phyloP scores from a whole-genome alignment of 2,888 invertebrate species.

The Caenorhabditis plicata region DNA sequence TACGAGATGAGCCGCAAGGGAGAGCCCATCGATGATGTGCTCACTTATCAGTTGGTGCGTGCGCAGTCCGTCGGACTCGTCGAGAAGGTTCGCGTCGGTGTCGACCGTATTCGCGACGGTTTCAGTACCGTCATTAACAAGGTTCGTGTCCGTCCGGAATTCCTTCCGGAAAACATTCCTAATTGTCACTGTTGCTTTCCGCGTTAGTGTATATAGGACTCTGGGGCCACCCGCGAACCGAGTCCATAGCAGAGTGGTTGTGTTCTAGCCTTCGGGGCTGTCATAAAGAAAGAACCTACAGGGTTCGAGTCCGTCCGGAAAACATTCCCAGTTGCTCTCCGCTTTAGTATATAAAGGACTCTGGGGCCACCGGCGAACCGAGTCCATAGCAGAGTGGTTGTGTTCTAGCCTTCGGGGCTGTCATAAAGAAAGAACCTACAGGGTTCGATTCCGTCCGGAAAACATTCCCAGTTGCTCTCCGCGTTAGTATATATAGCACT shows the following conservation, averaged over 20 bases:
- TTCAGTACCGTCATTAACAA: background rate
- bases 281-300: background rate
- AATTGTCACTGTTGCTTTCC: no score
- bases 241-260: background rate
- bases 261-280: background rate
- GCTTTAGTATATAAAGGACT: no score
- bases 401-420: background rate
- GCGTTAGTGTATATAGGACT: no score
- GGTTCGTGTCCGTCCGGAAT: no score
- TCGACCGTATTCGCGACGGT: slow-evolving; percentile 5
- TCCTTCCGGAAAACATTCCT: no score
- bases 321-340: no score
- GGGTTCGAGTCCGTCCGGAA: no score
- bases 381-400: background rate
- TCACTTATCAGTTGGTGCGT: background rate
- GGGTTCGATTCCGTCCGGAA: no score
- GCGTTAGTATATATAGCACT: no score
- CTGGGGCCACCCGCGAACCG: no score
- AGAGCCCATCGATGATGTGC: background rate
- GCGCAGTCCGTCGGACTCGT: background rate
- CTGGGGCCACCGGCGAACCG: no score
- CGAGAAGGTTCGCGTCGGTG: slow-evolving; percentile 15
- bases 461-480: no score
- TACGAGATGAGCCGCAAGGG: slow-evolving; percentile 3
- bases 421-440: background rate